phyloP scores from a whole-genome alignment of 2,888 invertebrate genomes.

The Augiades crinisus region DNA sequence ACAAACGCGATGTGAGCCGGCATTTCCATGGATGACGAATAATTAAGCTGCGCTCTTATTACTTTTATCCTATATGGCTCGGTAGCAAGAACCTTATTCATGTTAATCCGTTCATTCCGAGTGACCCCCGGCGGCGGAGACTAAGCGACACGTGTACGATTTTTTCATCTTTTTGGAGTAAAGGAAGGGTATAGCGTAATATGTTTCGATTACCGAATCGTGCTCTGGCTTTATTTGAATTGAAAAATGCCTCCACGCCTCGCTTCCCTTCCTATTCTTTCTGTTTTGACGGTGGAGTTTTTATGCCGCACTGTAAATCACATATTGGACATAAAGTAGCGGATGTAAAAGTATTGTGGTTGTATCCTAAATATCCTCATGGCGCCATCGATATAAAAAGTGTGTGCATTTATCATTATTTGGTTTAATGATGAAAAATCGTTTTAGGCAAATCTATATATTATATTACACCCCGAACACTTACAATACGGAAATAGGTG shows the following conservation, averaged over 20 bases:
- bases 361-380: no score
- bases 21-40: not conserved
- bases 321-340: slow-evolving; percentile 33
- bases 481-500: no score
- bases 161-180: slow-evolving; percentile 51
- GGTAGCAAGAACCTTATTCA: not conserved
- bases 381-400: no score
- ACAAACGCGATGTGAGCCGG: no score
- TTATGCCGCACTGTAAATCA: slow-evolving; percentile 36
- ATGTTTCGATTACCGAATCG: slow-evolving; percentile 59
- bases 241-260: slow-evolving; percentile 51
- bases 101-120: slow-evolving; percentile 11
- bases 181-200: slow-evolving; percentile 50
- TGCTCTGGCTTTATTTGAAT: slow-evolving; percentile 50
- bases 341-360: slow-evolving; percentile 13
- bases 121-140: slow-evolving; percentile 28
- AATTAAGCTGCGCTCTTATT: not conserved
- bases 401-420: no score
- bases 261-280: slow-evolving; percentile 32
- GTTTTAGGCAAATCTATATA: no score
- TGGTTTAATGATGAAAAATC: no score
- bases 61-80: not conserved
- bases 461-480: no score
- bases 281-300: slow-evolving; percentile 28
- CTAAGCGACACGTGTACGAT: slow-evolving; percentile 37